These are phyloP conservation scores for Rhagophthalmus giganteus DNA, from an alignment of 2,888 invertebrate species.

Conservation along the genomic window DNA sequence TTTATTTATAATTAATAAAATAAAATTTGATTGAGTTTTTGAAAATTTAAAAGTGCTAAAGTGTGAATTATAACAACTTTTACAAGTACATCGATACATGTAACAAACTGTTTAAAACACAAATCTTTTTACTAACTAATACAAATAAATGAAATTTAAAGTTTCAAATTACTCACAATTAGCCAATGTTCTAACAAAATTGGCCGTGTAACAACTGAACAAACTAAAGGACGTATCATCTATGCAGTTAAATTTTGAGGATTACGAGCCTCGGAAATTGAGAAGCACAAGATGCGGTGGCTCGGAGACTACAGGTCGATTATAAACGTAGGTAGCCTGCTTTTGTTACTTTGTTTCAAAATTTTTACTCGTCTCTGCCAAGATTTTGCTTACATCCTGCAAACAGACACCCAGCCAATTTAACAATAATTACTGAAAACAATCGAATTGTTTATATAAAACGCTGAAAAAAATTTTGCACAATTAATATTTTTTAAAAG, in stretches of 20 bases:
- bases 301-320: constrained; percentile 43
- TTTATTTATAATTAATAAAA: no score
- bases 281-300: constrained; percentile 33
- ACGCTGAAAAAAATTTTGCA: constrained; percentile 4
- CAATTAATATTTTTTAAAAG: no score
- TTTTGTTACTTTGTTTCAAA: constrained; percentile 44
- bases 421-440: constrained; percentile 5
- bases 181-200: constrained; percentile 32
- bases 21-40: no score
- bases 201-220: constrained; percentile 41
- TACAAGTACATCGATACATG: constrained; percentile 3
- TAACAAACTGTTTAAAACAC: constrained; percentile 8
- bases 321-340: constrained; percentile 40
- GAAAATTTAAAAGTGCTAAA: no score
- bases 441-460: constrained; percentile 4
- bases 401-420: constrained; percentile 54
- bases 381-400: constrained; percentile 58
- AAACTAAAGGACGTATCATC: constrained; percentile 33
- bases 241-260: constrained; percentile 28
- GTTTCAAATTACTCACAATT: constrained; percentile 19
- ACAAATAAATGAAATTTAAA: constrained; percentile 14
- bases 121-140: constrained; percentile 13
- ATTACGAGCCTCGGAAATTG: constrained; percentile 25
- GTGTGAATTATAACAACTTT: constrained; percentile 1
- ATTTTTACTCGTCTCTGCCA: constrained; percentile 53